Base-by-base conservation (phyloP, 2,113 vertebrate genomes). In the Fulica atra region DNA sequence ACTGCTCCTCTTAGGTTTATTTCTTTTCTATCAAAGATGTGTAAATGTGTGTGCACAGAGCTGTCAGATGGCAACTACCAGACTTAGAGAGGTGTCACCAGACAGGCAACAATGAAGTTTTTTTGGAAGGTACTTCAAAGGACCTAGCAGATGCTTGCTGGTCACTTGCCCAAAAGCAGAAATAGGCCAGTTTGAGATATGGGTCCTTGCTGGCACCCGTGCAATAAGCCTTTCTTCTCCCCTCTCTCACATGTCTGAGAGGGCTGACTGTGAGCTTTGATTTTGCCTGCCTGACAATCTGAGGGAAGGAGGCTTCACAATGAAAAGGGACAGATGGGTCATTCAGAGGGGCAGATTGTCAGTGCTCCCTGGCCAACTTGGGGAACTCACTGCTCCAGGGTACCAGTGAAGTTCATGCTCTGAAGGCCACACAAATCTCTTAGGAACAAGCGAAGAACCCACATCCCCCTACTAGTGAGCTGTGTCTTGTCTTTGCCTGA, bases 41-140 rank as follows among this genome's bases (percentile, higher is more conserved):
- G 48, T 53, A 94, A 88, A 69, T 40, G 19, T 31, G 48, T 33
- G 16, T 59, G 61, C 46, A 16, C 44, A 72, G 44, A 86, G 38
- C 9, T 94, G 93, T 94, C 72, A 91, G 48, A 79, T 84, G 57
- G 94, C 86, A 93, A 88, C 40, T 66, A 86, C 68, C 81, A 95
- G 77, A 76, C 70, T 81, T 72, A 81, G 19, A 86, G 66, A 95
- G 79, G 83, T 93, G 83, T 54, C 71, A 96, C 65, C 19, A 81
- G 72, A 88, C 31, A 93, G 86, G 83, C 84, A 95, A 50, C 83
- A 78, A 16, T 35, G 24, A 89, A 64, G 57, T 40, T 81, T 77
- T 46, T 94, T 51, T 94, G 88, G 85, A 89, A 96, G 57, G 23
- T 70, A 86, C 84, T 95, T 95, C 92, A 94, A 95, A 96, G 38